Evolutionary conservation across 2,797 vertebrate genomes (phyloP).

Genomic region (Accipiter minullus): DNA sequence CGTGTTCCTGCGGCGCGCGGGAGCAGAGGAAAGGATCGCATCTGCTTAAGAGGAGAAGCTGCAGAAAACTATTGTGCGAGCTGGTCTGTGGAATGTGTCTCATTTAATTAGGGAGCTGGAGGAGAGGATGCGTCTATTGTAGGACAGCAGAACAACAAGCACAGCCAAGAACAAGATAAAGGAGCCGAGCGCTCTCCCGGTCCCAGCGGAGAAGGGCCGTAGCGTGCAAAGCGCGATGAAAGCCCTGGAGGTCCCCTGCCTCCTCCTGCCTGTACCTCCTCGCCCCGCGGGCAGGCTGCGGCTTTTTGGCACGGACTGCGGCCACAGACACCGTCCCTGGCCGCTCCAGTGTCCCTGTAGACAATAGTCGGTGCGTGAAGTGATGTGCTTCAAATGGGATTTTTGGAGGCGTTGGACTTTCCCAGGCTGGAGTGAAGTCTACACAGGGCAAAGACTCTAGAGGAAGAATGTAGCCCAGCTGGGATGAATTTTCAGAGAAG

Average conservation of each 20-base stretch:
- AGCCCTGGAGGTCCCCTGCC: neutral
- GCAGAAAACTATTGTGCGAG: neutral
- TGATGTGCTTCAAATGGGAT: neutral
- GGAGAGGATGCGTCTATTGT: neutral
- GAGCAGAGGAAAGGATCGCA: neutral
- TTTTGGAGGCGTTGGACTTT: neutral
- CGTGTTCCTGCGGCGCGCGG: accelerated
- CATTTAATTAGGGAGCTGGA: neutral
- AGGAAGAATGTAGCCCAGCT: neutral
- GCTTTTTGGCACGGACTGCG: neutral
- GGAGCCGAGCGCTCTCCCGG: neutral
- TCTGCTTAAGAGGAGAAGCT: neutral
- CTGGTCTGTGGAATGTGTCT: neutral
- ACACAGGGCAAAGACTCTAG: neutral
- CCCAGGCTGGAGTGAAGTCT: neutral
- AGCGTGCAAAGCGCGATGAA: neutral
- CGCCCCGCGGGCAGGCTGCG: accelerated
- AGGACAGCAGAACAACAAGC: neutral
- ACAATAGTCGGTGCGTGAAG: accelerated
- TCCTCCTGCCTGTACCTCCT: neutral
- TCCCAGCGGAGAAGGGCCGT: neutral
- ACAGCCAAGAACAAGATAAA: neutral
- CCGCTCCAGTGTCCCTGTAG: neutral
- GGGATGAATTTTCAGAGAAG: neutral
- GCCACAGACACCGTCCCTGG: accelerated